Evolutionary conservation across 35 echinoderm and acorn worm genomes (phyloP).

Genomic region (Patiria miniata): DNA sequence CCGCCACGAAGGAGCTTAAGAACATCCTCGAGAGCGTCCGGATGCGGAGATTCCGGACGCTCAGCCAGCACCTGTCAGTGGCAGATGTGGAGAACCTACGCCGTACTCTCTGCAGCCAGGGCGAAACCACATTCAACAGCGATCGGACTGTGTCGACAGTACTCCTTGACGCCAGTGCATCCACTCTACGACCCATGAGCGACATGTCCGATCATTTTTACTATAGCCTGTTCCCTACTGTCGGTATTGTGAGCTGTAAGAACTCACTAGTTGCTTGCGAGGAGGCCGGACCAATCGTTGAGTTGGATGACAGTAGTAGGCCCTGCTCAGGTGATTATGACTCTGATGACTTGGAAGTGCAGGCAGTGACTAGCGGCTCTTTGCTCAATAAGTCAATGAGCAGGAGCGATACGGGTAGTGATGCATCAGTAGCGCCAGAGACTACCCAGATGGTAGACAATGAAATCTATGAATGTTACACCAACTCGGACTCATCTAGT

Average conservation of each 20-base stretch:
- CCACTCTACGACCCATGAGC: slow-evolving; percentile 71
- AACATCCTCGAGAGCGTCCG: slow-evolving; percentile 72
- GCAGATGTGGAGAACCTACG: slow-evolving; percentile 76
- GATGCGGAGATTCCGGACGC: slow-evolving; percentile 65
- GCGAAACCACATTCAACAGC: not conserved
- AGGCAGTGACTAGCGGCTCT: slow-evolving; percentile 27
- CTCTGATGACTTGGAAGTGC: slow-evolving; percentile 30
- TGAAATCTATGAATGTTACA: slow-evolving; percentile 82
- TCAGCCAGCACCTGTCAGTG: slow-evolving; percentile 68
- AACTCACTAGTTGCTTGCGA: slow-evolving; percentile 10
- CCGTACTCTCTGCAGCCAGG: slow-evolving; percentile 35
- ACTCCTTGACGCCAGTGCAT: slow-evolving; percentile 60
- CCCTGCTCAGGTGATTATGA: slow-evolving; percentile 27
- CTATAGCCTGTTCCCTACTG: slow-evolving; percentile 77
- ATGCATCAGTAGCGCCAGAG: slow-evolving; percentile 9
- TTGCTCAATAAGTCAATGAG: slow-evolving; percentile 28
- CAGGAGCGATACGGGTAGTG: not conserved
- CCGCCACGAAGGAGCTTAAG: slow-evolving; percentile 54
- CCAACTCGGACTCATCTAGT: not conserved
- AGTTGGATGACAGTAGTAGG: slow-evolving; percentile 8
- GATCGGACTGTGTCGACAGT: slow-evolving; percentile 77
- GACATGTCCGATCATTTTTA: slow-evolving; percentile 90
- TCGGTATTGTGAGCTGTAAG: slow-evolving; percentile 9
- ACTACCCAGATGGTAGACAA: slow-evolving; percentile 85
- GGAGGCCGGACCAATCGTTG: not conserved